Base-by-base conservation (phyloP, 92 coral and sea anemone species). In the Paragorgia papillata region DNA sequence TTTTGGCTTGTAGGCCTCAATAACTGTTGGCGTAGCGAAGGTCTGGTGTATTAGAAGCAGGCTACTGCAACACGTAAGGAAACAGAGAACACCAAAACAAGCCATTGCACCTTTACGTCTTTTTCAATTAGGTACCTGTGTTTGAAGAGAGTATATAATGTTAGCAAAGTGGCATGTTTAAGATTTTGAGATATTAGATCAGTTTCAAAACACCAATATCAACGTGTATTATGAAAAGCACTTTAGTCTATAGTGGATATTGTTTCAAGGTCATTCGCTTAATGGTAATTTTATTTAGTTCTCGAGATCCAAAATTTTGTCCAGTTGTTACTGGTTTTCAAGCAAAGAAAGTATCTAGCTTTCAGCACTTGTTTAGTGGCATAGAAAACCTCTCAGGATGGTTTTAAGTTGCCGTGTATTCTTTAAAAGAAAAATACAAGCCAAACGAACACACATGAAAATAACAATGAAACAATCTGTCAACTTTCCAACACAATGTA, bases 211-310 rank as follows among this genome's bases (percentile, higher is more conserved):
- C 34, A 33, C 21, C 78, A 55, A 71, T 71, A 71, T 71, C 64
- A 10, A 71, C 32, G 78, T 20, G 64, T 34, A 71, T 71, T 71
- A 54, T 53, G 58, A 48, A 34, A 68, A 71, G 39, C 64, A 53
- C 54, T 41, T 71, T 53, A 71, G 13, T 39, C n/a, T 69, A 29
- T n/a, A 69, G 76, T 71, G 50, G 78, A 71, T 71, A 71, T 71
- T 71, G 78, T 37, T 26, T 68, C 54, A 59, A 35, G 30, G 60
- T 57, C 75, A 46, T 49, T 0, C 7, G 31, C 24, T 68, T 49
- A 68, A 46, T 25, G 12, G 12, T n/a, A n/a, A 6, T 46, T 7
- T 7, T 46, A 6, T 7, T 46, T 46, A 46, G 14, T 15, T 46
- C 53, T n/a, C 2, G 53, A 37, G 43, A 10, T 37, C 43, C 10